phyloP scores from a whole-genome alignment of 2,888 invertebrate genomes.

The Eustalomyia histrio region DNA sequence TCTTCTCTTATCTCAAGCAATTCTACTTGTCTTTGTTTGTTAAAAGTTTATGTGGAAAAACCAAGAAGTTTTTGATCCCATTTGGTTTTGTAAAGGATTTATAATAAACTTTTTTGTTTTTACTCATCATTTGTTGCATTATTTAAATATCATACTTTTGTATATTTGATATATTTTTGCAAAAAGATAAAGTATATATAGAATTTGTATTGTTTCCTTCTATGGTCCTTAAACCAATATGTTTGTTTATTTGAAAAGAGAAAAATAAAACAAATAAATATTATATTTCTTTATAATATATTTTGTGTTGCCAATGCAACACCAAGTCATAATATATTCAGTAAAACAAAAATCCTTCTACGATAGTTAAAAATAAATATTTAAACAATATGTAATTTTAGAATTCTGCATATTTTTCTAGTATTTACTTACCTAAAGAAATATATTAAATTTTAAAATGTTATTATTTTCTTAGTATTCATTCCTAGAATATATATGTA shows the following conservation, averaged over 20 bases:
- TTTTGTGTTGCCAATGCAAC: background rate
- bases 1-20: too few relatives aligned
- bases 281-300: background rate
- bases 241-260: background rate
- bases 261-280: conserved; percentile 2
- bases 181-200: too few relatives aligned
- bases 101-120: conserved; percentile 16
- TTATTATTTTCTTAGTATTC: too few relatives aligned
- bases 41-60: background rate
- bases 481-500: too few relatives aligned
- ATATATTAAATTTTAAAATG: too few relatives aligned
- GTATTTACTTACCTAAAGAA: too few relatives aligned
- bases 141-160: background rate
- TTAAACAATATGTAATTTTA: too few relatives aligned
- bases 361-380: too few relatives aligned
- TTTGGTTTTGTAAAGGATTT: conserved; percentile 25
- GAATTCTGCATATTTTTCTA: too few relatives aligned
- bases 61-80: conserved; percentile 18
- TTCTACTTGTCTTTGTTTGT: background rate
- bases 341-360: too few relatives aligned
- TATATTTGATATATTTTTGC: too few relatives aligned
- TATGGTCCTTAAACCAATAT: background rate
- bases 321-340: background rate
- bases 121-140: background rate
- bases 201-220: background rate